phyloP scores from a whole-genome alignment of 2,797 vertebrate species.

The Brachyalestes nurse region DNA sequence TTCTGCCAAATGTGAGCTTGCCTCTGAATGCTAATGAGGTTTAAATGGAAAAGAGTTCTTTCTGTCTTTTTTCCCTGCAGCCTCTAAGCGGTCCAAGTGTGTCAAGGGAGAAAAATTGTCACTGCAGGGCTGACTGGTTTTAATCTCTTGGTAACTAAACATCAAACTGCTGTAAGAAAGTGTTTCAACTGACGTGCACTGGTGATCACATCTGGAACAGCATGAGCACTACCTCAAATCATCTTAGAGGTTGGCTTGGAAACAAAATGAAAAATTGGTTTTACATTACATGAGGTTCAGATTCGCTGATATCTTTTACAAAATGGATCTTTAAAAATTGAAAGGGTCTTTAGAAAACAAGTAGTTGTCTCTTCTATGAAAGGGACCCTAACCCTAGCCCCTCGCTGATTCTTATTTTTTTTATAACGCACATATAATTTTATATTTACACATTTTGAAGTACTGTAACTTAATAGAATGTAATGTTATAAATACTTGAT shows the following conservation, averaged over 20 bases:
- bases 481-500: too few relatives aligned
- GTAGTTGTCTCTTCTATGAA: too few relatives aligned
- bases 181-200: background rate
- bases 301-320: background rate
- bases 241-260: background rate
- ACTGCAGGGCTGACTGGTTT: background rate
- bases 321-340: background rate
- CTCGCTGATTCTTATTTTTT: too few relatives aligned
- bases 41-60: conserved; percentile 30
- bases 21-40: conserved; percentile 47
- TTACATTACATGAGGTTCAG: background rate
- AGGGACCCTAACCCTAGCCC: too few relatives aligned
- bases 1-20: conserved; percentile 12
- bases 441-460: too few relatives aligned
- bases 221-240: background rate
- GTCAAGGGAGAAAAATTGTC: background rate
- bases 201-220: background rate
- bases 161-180: background rate
- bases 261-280: too few relatives aligned
- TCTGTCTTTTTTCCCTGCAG: conserved; percentile 28
- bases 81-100: background rate
- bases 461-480: too few relatives aligned
- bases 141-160: background rate
- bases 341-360: background rate
- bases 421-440: too few relatives aligned